phyloP scores from a whole-genome alignment of 1,140 invertebrate genomes.

The Heliconius eleuchia region DNA sequence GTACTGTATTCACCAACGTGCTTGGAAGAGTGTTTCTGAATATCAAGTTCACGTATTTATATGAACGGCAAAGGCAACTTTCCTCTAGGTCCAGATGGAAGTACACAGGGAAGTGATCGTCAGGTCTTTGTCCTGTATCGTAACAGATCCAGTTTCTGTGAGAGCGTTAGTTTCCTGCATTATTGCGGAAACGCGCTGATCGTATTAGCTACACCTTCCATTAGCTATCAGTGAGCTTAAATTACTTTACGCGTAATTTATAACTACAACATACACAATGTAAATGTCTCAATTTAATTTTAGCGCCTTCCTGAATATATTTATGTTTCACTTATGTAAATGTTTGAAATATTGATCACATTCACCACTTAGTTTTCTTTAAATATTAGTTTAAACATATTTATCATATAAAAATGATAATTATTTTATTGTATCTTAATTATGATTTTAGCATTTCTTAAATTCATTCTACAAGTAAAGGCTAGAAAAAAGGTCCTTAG shows the following conservation, averaged over 20 bases:
- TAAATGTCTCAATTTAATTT: neutral
- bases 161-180: conserved; percentile 57
- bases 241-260: conserved; percentile 20
- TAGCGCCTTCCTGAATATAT: neutral
- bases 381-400: no score
- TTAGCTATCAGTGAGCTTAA: conserved; percentile 27
- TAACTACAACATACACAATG: neutral
- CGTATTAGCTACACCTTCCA: conserved; percentile 35
- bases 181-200: conserved; percentile 46
- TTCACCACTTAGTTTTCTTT: no score
- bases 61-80: conserved; percentile 66
- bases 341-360: no score
- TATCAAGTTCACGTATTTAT: conserved; percentile 79
- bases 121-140: conserved; percentile 76
- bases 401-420: no score
- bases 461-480: no score
- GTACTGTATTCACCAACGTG: conserved; percentile 54
- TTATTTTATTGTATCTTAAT: no score
- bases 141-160: conserved; percentile 66
- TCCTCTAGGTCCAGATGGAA: conserved; percentile 65
- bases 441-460: no score
- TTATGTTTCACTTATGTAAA: neutral
- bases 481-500: no score
- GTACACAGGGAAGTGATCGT: conserved; percentile 67
- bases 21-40: conserved; percentile 69